Percentiles rank a stretch among this genome's conserved stretches.
These are phyloP conservation scores for Lynx canadensis DNA, from an alignment of 2,113 vertebrate species.

Conservation along the genomic window DNA sequence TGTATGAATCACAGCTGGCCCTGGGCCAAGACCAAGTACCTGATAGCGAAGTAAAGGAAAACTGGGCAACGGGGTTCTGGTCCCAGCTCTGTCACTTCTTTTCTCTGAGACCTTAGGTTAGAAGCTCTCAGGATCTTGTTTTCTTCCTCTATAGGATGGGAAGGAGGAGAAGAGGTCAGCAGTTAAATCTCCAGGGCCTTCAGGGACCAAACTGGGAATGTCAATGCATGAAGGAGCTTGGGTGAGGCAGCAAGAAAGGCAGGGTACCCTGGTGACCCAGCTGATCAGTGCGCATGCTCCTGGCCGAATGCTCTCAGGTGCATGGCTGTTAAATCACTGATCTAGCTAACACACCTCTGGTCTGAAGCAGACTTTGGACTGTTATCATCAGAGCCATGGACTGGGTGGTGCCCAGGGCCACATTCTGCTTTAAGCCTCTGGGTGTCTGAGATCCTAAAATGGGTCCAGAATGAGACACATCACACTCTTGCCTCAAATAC, in stretches of 20 bases:
- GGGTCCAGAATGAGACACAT: neutral
- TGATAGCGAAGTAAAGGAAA: neutral
- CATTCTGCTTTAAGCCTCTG: neutral
- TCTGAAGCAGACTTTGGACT: neutral
- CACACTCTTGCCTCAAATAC: neutral
- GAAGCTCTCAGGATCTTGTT: neutral
- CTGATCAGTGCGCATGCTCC: fast-evolving
- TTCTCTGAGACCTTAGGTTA: neutral
- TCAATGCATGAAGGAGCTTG: neutral
- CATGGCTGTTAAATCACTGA: neutral
- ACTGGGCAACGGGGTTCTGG: neutral
- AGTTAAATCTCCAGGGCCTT: neutral
- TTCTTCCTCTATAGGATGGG: neutral
- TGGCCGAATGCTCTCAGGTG: neutral
- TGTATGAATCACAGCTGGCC: neutral
- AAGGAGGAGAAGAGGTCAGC: neutral
- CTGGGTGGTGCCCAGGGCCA: too few relatives aligned
- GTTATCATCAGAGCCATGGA: neutral
- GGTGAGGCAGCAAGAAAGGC: neutral
- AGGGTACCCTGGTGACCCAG: too few relatives aligned
- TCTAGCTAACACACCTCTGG: neutral
- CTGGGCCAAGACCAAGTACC: neutral
- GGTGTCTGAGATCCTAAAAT: neutral
- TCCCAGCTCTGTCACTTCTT: neutral
- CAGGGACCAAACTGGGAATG: neutral